phyloP scores from a whole-genome alignment of 2,797 vertebrate species.

The Mormyrus hasselquistii region DNA sequence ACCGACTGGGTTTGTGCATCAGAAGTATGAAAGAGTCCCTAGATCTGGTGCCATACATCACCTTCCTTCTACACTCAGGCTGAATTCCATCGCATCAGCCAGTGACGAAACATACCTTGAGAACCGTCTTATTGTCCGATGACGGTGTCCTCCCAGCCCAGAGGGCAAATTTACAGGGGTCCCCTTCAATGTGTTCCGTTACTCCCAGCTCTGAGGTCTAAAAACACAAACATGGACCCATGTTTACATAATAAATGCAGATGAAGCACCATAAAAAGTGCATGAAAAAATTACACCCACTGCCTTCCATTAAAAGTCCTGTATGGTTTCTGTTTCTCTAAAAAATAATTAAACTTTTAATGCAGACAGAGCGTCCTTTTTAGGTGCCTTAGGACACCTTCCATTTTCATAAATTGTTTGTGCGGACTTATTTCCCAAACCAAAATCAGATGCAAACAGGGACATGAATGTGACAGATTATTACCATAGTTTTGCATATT shows the following conservation, averaged over 20 bases:
- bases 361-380: not conserved
- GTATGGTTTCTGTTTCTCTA: not conserved
- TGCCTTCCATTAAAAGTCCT: not conserved
- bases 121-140: constrained; percentile 94
- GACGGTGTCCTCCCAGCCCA: constrained; percentile 95
- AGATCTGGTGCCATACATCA: not conserved
- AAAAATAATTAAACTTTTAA: not conserved
- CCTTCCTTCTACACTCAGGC: not conserved
- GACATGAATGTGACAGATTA: not conserved
- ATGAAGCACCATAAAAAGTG: not conserved
- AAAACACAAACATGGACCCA: constrained; percentile 27
- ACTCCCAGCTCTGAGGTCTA: constrained; percentile 96
- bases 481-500: not conserved
- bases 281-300: not conserved
- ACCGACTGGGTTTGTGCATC: not conserved
- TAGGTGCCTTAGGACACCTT: not conserved
- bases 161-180: constrained; percentile 94
- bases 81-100: not conserved
- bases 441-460: not conserved
- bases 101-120: constrained; percentile 69
- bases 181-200: constrained; percentile 94
- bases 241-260: not conserved
- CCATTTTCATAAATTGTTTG: not conserved
- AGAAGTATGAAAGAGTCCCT: not conserved
- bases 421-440: not conserved